phyloP scores from a whole-genome alignment of 2,113 vertebrate species.

The Gracilinanus agilis region DNA sequence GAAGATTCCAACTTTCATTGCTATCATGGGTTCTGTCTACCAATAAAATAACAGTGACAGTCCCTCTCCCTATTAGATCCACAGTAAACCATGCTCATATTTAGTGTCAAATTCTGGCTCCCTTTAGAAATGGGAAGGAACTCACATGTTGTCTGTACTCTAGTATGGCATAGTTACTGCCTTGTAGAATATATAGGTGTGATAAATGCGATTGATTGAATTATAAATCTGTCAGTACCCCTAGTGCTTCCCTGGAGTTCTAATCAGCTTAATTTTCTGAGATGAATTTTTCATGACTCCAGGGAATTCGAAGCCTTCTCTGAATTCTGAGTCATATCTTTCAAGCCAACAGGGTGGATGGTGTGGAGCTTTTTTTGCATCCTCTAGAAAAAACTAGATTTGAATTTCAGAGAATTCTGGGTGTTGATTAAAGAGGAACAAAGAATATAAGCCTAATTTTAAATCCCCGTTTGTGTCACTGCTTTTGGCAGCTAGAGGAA shows the following conservation, averaged over 20 bases:
- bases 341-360: background rate
- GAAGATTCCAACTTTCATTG: background rate
- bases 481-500: background rate
- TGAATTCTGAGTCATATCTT: background rate
- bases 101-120: background rate
- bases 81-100: background rate
- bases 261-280: background rate
- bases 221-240: background rate
- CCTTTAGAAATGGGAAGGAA: background rate
- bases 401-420: background rate
- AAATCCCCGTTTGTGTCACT: background rate
- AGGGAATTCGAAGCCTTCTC: background rate
- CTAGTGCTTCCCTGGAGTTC: background rate
- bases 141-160: background rate
- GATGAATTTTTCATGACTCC: background rate
- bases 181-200: background rate
- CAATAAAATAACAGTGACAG: background rate
- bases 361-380: background rate
- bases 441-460: background rate
- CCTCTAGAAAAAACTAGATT: background rate
- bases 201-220: background rate
- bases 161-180: background rate
- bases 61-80: background rate
- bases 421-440: background rate
- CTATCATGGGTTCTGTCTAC: background rate